Evolutionary conservation across 2,888 invertebrate genomes (phyloP).

Genomic region (Trachelus iudaicus): DNA sequence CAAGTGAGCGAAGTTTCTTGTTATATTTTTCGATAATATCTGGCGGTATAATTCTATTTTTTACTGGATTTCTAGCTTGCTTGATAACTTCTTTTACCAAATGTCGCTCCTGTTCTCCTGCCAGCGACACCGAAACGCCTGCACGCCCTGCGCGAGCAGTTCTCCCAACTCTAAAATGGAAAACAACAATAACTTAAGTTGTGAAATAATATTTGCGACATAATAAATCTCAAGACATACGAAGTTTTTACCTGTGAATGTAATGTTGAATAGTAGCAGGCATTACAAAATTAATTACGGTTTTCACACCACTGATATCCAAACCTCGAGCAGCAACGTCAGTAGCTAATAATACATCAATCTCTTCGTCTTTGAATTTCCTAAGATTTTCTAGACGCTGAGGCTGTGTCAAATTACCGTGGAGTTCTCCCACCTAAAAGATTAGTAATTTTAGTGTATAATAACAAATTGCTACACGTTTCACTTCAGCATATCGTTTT

Average conservation of each 20-base stretch:
- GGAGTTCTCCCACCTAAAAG: slow-evolving; percentile 82
- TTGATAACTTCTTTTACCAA: slow-evolving; percentile 93
- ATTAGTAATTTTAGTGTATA: not conserved
- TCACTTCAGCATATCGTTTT: not conserved
- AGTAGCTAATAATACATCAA: slow-evolving; percentile 91
- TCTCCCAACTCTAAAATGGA: slow-evolving; percentile 78
- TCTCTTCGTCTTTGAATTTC: slow-evolving; percentile 86
- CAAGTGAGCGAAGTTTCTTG: slow-evolving; percentile 77
- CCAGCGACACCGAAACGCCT: slow-evolving; percentile 94
- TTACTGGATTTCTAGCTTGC: slow-evolving; percentile 85
- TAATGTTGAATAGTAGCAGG: slow-evolving; percentile 96
- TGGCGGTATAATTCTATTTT: slow-evolving; percentile 86
- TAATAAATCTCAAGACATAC: slow-evolving; percentile 1
- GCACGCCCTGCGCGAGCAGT: slow-evolving; percentile 95
- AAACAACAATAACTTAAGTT: not conserved
- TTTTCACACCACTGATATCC: slow-evolving; percentile 97
- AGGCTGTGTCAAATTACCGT: slow-evolving; percentile 96
- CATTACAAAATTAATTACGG: slow-evolving; percentile 96
- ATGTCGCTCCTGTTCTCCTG: slow-evolving; percentile 91
- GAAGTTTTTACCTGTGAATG: slow-evolving; percentile 78
- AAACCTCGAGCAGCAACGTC: slow-evolving; percentile 95
- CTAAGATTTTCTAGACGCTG: slow-evolving; percentile 91
- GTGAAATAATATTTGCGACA: not conserved
- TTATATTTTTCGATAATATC: slow-evolving; percentile 92
- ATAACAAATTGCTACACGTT: not conserved